Evolutionary conservation across 2,888 invertebrate species (phyloP), one percentile per base, ranked within the genome.

Genomic region (Buathra laborator): DNA sequence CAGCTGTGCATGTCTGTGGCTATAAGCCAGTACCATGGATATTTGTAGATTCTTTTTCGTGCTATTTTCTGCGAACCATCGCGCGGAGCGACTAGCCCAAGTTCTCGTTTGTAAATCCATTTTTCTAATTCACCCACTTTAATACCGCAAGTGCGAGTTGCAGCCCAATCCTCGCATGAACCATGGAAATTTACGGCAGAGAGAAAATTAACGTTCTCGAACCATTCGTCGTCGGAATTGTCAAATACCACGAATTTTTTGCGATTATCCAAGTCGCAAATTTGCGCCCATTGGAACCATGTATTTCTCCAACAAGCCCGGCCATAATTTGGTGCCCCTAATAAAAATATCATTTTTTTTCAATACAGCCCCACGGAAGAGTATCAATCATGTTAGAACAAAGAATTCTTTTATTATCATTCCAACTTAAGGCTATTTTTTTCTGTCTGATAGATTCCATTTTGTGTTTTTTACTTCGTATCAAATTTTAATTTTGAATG

Each of bases 401-500:
- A 1, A 75, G n/a, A 32, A 78, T 51, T 16, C 74, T 51, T 32
- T 81, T 85, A 66, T 81, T 64, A 68, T 78, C 81, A 6, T 64
- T 43, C 78, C 81, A 85, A 64, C 81, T 85, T 48, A 75, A 24
- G 43, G 74, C 81, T 80, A 84, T 16, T 62, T 80, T 80, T 24
- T 37, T 7, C 12, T 79, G 74, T 43, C n/a, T 43, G 1, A 75
- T 46, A 3, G 79, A 72, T n/a, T 82, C 9, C 19, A 86, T 81
- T 51, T 72, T 29, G 67, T 85, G 83, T 32, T 76, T 77, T 44
- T 46, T 59, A 19, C 83, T 86, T 44, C n/a, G 48, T 51, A 85
- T 85, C n/a, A 86, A 78, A 77, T 85, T 32, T 24, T 83, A 81
- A 70, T n/a, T 12, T 81, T 81, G 85, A 0, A 72, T 56, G 43